Conservation (phyloP, 2,797 vertebrate genomes). For the Myripristis murdjan region DNA sequence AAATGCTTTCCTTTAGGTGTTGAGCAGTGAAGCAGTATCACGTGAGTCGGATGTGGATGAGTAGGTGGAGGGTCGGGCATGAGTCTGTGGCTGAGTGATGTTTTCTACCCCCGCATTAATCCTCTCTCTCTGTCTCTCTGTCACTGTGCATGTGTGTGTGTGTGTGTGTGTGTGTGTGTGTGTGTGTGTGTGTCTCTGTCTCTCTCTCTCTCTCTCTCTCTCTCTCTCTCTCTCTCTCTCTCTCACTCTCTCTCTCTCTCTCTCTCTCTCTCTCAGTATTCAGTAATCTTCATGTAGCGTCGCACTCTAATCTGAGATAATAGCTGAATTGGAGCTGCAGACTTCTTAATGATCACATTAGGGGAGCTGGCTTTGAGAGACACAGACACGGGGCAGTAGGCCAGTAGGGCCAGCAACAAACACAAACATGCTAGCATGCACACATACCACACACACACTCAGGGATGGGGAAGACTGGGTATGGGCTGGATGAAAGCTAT, state of each 20-base stretch:
- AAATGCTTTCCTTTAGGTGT: constrained; percentile 23
- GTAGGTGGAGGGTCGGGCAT: constrained; percentile 35
- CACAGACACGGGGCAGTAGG: constrained; percentile 55
- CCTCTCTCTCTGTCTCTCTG: neutral
- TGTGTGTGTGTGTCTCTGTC: constrained; percentile 15
- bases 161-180: constrained; percentile 3
- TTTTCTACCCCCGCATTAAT: constrained; percentile 63
- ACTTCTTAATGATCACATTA: constrained; percentile 80
- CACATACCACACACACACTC: constrained; percentile 10
- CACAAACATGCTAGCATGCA: neutral
- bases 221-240: neutral
- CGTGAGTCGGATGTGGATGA: constrained; percentile 37
- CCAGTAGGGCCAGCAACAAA: constrained; percentile 48
- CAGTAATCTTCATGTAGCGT: constrained; percentile 58
- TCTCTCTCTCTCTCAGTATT: constrained; percentile 39
- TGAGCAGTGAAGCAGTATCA: constrained; percentile 34
- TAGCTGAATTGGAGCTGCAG: constrained; percentile 73
- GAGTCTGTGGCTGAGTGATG: constrained; percentile 60
- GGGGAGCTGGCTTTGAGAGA: constrained; percentile 62
- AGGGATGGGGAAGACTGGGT: neutral
- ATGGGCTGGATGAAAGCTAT: neutral
- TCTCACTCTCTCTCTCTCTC: constrained; percentile 15
- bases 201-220: neutral
- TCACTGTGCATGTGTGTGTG: too few relatives aligned
- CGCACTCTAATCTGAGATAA: constrained; percentile 82